phyloP scores from a whole-genome alignment of 2,888 invertebrate genomes.

The Rotaria macrura region DNA sequence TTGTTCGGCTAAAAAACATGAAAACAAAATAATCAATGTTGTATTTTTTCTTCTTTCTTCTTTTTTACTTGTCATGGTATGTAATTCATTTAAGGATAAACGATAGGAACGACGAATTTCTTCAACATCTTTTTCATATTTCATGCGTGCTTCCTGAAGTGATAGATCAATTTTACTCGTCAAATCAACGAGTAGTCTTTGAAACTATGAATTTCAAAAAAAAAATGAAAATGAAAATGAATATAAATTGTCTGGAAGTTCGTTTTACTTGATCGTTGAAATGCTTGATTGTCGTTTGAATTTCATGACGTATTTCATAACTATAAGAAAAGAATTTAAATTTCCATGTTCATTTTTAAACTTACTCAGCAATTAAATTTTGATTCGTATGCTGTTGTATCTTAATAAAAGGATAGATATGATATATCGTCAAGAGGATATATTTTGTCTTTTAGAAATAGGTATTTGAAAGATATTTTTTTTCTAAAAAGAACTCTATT shows the following conservation, averaged over 20 bases:
- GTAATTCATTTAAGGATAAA: not conserved
- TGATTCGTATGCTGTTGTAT: not conserved
- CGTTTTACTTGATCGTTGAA: not conserved
- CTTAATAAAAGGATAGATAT: not conserved
- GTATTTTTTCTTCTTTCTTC: too few species aligned
- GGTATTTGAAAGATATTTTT: too few species aligned
- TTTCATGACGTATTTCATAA: not conserved
- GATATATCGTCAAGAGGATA: too few species aligned
- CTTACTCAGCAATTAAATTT: not conserved
- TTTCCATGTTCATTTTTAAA: not conserved
- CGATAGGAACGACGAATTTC: not conserved
- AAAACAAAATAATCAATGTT: not conserved
- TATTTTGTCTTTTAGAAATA: too few species aligned
- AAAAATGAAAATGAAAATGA: not conserved
- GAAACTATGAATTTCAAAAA: not conserved
- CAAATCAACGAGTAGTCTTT: not conserved
- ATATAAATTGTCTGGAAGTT: not conserved
- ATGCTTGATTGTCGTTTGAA: not conserved
- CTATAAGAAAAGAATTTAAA: not conserved
- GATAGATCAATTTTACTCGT: not conserved
- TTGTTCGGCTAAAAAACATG: not conserved
- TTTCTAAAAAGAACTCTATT: too few species aligned
- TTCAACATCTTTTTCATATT: not conserved
- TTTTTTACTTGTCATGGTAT: not conserved
- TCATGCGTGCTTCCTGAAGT: not conserved